Conservation (phyloP, 2,888 invertebrate species). For the Serripes groenlandicus region DNA sequence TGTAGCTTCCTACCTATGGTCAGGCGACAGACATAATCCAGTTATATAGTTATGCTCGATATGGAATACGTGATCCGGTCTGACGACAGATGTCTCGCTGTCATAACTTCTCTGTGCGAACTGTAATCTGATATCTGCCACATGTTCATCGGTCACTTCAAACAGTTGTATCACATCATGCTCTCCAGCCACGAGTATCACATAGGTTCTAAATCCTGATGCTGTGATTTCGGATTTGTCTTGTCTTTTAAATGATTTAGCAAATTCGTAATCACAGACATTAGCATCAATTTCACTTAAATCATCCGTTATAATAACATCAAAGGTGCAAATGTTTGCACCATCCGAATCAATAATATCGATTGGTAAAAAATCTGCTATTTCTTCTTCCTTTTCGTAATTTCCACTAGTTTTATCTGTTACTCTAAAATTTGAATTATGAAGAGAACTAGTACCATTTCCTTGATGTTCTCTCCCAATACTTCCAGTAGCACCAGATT, state of each 20-base stretch:
- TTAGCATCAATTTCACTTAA: too few species aligned
- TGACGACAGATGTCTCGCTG: background rate
- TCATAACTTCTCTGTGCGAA: background rate
- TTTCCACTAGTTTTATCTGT: background rate
- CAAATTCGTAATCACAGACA: too few species aligned
- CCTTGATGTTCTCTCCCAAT: too few species aligned
- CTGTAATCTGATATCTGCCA: background rate
- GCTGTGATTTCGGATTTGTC: too few species aligned
- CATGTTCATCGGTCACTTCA: slow-evolving; percentile 53
- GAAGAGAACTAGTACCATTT: too few species aligned
- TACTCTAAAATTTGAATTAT: background rate
- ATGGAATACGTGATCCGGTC: slow-evolving; percentile 40
- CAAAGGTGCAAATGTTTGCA: background rate
- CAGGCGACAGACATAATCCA: slow-evolving; percentile 67
- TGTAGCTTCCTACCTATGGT: too few species aligned
- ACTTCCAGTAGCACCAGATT: background rate
- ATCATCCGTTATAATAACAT: background rate
- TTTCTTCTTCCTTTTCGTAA: background rate
- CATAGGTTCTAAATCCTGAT: slow-evolving; percentile 17
- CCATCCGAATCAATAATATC: background rate
- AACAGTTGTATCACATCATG: slow-evolving; percentile 67
- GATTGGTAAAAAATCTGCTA: background rate
- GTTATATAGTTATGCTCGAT: slow-evolving; percentile 68
- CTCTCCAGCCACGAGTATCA: slow-evolving; percentile 63
- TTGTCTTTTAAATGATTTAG: too few species aligned